phyloP scores from a whole-genome alignment of 1,140 invertebrate species.

The Sycophila sp. region DNA sequence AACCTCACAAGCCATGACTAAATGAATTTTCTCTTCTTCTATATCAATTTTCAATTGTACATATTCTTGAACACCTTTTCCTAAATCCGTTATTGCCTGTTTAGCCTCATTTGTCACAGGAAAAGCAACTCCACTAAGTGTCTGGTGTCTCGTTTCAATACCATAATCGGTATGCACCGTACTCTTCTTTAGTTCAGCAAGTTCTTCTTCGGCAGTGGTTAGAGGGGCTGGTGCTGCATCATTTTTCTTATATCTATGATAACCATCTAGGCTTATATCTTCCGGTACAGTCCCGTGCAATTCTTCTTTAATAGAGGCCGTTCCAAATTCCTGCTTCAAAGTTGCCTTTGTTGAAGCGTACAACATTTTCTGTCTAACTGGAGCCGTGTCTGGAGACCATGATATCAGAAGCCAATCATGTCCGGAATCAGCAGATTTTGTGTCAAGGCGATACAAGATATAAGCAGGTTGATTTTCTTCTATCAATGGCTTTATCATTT shows the following conservation, averaged over 20 bases:
- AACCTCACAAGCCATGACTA: slow-evolving; percentile 73
- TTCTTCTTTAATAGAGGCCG: slow-evolving; percentile 90
- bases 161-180: slow-evolving; percentile 82
- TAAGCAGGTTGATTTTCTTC: slow-evolving; percentile 93
- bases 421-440: slow-evolving; percentile 70
- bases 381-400: slow-evolving; percentile 92
- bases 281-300: slow-evolving; percentile 85
- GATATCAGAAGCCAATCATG: slow-evolving; percentile 95
- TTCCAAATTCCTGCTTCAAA: slow-evolving; percentile 95
- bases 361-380: slow-evolving; percentile 96
- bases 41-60: slow-evolving; percentile 83
- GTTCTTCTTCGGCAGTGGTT: slow-evolving; percentile 89
- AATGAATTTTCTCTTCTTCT: slow-evolving; percentile 79
- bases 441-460: slow-evolving; percentile 81
- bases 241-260: slow-evolving; percentile 80
- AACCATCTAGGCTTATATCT: slow-evolving; percentile 85
- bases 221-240: slow-evolving; percentile 86
- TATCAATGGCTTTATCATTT: slow-evolving; percentile 78
- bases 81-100: slow-evolving; percentile 76
- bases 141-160: slow-evolving; percentile 89
- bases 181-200: slow-evolving; percentile 81
- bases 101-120: slow-evolving; percentile 87
- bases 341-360: slow-evolving; percentile 99
- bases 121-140: slow-evolving; percentile 90
- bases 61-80: slow-evolving; percentile 76